Evolutionary conservation across 2,797 vertebrate species (phyloP).

Genomic region (Rhabdomys pumilio): DNA sequence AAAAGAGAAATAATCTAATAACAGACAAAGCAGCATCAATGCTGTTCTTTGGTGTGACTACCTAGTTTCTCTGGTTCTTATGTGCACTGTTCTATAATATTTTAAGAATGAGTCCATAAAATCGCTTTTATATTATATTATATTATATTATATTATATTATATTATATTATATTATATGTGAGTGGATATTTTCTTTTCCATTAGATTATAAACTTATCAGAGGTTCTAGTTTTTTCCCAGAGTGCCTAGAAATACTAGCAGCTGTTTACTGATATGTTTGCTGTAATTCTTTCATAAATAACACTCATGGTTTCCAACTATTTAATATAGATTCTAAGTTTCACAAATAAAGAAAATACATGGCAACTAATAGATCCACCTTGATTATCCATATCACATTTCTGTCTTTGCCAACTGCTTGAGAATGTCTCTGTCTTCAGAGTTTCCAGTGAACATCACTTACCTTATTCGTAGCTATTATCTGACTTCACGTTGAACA

Average conservation of each 20-base stretch:
- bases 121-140: neutral
- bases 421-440: neutral
- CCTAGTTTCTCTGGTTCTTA: neutral
- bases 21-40: constrained; percentile 29
- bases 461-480: constrained; percentile 7
- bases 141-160: too few relatives aligned
- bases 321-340: constrained; percentile 41
- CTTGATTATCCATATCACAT: neutral
- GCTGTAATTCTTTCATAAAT: constrained; percentile 40
- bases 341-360: constrained; percentile 26
- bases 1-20: constrained; percentile 15
- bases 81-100: neutral
- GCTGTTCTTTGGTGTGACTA: neutral
- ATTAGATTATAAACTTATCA: constrained; percentile 37
- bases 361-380: neutral
- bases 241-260: neutral
- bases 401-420: neutral
- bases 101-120: neutral
- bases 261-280: constrained; percentile 41
- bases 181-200: neutral
- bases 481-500: constrained; percentile 62
- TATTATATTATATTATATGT: neutral
- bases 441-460: constrained; percentile 37
- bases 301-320: neutral
- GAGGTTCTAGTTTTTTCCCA: constrained; percentile 3